Conservation (phyloP, 2,888 invertebrate species). For the Peribatodes rhomboidaria region DNA sequence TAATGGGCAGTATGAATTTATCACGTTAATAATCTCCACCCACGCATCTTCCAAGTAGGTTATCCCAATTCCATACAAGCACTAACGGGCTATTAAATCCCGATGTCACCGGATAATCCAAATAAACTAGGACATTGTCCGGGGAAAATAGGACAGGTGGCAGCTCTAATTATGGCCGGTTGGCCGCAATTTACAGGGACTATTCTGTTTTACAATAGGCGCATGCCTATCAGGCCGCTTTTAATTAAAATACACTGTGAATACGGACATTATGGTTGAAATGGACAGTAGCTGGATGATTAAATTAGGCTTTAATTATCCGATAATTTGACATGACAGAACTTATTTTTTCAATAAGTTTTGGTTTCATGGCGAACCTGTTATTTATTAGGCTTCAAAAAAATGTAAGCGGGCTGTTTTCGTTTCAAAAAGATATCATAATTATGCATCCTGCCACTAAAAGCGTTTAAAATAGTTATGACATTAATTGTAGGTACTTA, state of each 20-base stretch:
- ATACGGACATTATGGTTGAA: conserved; percentile 15
- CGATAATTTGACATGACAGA: no score
- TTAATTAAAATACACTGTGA: conserved; percentile 63
- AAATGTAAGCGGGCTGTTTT: no score
- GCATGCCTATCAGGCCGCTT: conserved; percentile 55
- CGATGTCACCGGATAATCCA: conserved; percentile 28
- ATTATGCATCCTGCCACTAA: no score
- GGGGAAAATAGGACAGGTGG: conserved; percentile 32
- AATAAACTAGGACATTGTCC: conserved; percentile 34
- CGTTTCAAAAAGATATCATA: no score
- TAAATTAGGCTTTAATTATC: conserved; percentile 1
- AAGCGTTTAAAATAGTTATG: no score
- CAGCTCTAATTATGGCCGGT: conserved; percentile 22
- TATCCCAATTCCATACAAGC: conserved; percentile 20
- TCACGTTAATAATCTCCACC: background rate
- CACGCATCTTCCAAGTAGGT: conserved; percentile 18
- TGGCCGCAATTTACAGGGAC: conserved; percentile 57
- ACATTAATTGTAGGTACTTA: no score
- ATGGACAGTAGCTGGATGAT: background rate
- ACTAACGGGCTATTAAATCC: conserved; percentile 35
- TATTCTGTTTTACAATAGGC: conserved; percentile 63
- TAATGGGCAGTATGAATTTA: background rate
- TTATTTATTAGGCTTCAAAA: no score
- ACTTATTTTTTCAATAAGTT: no score
- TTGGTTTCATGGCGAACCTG: no score